Conservation (phyloP, 2,797 vertebrate species). For the Huso huso region DNA sequence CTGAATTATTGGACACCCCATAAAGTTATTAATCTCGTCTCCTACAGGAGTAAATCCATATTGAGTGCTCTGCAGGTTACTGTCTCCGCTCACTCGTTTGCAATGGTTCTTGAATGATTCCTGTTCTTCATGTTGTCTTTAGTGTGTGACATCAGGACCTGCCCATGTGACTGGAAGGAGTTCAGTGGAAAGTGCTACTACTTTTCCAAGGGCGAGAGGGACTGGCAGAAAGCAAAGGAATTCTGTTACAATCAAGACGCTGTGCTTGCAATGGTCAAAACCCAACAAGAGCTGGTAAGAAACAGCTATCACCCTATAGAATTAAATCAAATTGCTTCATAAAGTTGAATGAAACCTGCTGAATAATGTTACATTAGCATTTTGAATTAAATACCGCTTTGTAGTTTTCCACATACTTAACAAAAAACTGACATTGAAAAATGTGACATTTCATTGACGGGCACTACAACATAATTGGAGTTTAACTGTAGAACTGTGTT, state of each 20-base stretch:
- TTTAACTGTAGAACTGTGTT: no score
- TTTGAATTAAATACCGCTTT: neutral
- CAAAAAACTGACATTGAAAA: neutral
- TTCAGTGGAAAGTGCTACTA: neutral
- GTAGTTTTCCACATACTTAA: neutral
- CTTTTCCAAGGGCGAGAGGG: neutral
- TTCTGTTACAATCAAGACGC: neutral
- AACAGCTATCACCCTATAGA: neutral
- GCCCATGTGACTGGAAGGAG: neutral
- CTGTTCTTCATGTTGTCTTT: neutral
- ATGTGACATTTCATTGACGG: neutral
- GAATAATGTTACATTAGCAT: neutral
- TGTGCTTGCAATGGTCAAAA: neutral
- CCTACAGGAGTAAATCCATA: no score
- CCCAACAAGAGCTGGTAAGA: neutral
- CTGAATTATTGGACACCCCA: no score
- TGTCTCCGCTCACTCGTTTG: no score
- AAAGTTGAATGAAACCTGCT: neutral
- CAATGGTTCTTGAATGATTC: neutral
- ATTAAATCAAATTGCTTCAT: neutral
- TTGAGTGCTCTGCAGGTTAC: no score
- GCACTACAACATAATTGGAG: no score
- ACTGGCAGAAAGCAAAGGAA: neutral
- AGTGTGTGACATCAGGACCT: neutral
- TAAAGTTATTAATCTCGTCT: no score